These are phyloP conservation scores for Bhutanitis thaidina DNA, from an alignment of 2,888 invertebrate species.

Conservation along the genomic window DNA sequence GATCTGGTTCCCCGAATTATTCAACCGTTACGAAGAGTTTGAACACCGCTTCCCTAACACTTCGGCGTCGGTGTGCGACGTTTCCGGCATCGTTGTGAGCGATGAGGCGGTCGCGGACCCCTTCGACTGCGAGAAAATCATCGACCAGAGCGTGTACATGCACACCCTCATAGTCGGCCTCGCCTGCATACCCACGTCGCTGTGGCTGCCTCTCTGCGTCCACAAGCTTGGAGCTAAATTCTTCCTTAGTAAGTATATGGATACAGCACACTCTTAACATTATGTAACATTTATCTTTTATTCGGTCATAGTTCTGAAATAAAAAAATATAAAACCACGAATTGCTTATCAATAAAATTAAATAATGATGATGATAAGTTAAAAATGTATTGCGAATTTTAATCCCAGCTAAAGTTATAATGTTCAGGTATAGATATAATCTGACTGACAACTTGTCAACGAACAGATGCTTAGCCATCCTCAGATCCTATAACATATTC, in stretches of 20 bases:
- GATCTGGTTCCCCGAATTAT: slow-evolving; percentile 95
- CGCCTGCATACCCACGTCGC: slow-evolving; percentile 89
- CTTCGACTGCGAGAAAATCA: slow-evolving; percentile 82
- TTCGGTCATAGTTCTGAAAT: no score
- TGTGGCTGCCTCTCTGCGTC: slow-evolving; percentile 88
- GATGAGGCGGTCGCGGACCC: slow-evolving; percentile 63
- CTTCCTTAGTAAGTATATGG: slow-evolving; percentile 84
- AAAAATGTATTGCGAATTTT: no score
- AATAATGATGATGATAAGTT: no score
- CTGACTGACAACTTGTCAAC: no score
- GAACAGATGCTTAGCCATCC: no score
- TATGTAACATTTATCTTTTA: no score
- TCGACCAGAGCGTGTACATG: slow-evolving; percentile 84
- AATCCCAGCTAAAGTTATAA: no score
- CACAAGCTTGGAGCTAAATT: slow-evolving; percentile 90
- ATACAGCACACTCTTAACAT: no score
- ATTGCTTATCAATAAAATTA: no score
- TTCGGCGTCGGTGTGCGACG: slow-evolving; percentile 87
- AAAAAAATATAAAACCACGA: no score
- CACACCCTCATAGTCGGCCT: slow-evolving; percentile 89
- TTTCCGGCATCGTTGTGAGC: slow-evolving; percentile 82
- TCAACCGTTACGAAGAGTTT: slow-evolving; percentile 89
- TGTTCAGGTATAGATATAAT: no score
- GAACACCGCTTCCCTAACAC: slow-evolving; percentile 83
- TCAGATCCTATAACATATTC: no score